Evolutionary conservation across 1,140 invertebrate genomes (phyloP).

Genomic region (Saccostrea glomerata): DNA sequence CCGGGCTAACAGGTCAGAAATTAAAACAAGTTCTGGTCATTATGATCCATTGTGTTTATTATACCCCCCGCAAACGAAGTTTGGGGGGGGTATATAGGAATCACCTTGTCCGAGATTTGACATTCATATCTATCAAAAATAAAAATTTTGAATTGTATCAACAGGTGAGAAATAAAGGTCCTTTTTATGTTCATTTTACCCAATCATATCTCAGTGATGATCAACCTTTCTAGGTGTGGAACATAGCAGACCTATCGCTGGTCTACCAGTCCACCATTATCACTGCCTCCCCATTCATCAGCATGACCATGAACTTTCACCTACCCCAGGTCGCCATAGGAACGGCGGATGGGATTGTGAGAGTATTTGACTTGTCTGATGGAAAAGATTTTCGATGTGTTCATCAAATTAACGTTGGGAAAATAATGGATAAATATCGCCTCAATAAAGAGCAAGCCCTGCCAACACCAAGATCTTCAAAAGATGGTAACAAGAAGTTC

Average conservation of each 20-base stretch:
- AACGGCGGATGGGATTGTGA: slow-evolving; percentile 73
- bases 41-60: too few relatives aligned
- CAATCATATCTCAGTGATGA: too few relatives aligned
- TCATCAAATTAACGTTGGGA: slow-evolving; percentile 71
- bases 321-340: slow-evolving; percentile 72
- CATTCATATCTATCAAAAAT: too few relatives aligned
- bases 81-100: too few relatives aligned
- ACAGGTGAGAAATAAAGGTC: too few relatives aligned
- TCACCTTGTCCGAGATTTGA: too few relatives aligned
- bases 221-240: slow-evolving; percentile 70
- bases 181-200: too few relatives aligned
- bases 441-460: slow-evolving; percentile 41
- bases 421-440: slow-evolving; percentile 62
- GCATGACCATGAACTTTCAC: slow-evolving; percentile 72
- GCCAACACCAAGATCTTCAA: slow-evolving; percentile 8
- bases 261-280: slow-evolving; percentile 74
- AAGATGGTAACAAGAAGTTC: background rate
- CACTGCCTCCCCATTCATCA: slow-evolving; percentile 72
- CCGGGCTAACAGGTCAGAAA: slow-evolving; percentile 73
- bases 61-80: too few relatives aligned
- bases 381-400: slow-evolving; percentile 74
- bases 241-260: slow-evolving; percentile 63
- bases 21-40: background rate
- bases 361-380: slow-evolving; percentile 75
- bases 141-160: too few relatives aligned